phyloP scores from a whole-genome alignment of 2,113 vertebrate genomes.

The Corydoras sp. region DNA sequence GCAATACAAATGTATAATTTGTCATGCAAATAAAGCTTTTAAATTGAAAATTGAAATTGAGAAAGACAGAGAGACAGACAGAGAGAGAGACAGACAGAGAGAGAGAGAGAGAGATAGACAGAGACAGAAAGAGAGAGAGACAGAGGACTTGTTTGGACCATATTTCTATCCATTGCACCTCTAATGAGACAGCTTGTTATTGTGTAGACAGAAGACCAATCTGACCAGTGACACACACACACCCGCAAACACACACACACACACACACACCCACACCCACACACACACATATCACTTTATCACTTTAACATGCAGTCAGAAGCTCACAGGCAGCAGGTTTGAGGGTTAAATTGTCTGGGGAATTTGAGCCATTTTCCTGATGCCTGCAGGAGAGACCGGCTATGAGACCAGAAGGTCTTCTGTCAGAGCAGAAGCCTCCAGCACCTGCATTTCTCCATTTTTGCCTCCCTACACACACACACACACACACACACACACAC shows the following conservation, averaged over 20 bases:
- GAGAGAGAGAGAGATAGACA: conserved; percentile 8
- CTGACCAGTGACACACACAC: conserved; percentile 1
- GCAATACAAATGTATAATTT: no score
- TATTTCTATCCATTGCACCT: neutral
- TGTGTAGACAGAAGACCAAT: conserved; percentile 11
- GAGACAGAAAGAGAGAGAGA: neutral
- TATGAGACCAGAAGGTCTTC: conserved; percentile 27
- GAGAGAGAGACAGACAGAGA: neutral
- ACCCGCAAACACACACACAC: neutral
- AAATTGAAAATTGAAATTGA: no score
- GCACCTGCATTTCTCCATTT: neutral
- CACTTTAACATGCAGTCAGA: neutral
- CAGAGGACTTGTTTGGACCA: neutral
- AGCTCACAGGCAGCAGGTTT: neutral
- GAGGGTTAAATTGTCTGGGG: conserved; percentile 10
- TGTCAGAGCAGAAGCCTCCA: neutral
- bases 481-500: conserved; percentile 13
- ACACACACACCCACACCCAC: conserved; percentile 23
- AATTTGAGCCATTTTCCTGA: conserved; percentile 29
- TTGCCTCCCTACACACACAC: neutral
- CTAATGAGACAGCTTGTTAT: conserved; percentile 24
- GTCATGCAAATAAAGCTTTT: no score
- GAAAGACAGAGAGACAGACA: no score
- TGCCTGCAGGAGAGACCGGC: conserved; percentile 24
- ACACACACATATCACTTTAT: neutral